These are phyloP conservation scores for Holcopasites calliopsidis DNA, from an alignment of 1,140 invertebrate species.

Conservation along the genomic window DNA sequence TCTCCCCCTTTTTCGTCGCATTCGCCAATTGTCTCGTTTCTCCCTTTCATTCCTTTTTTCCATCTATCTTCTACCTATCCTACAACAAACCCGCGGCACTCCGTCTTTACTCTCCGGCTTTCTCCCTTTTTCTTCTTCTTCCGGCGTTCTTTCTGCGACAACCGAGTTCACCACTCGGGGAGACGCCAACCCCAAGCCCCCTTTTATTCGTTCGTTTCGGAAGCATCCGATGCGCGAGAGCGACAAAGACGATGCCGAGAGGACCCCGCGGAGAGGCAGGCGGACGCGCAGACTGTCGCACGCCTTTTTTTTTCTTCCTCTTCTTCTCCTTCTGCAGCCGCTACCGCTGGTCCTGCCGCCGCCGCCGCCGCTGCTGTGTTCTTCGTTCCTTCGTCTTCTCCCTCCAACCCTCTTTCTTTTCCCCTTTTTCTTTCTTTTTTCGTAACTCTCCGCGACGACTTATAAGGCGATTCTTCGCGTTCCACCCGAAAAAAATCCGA, in stretches of 20 bases:
- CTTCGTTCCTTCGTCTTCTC: slow-evolving; percentile 9
- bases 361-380: slow-evolving; percentile 39
- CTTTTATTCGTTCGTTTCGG: slow-evolving; percentile 59
- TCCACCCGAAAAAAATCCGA: slow-evolving; percentile 71
- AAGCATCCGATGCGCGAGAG: slow-evolving; percentile 47
- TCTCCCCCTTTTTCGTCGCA: slow-evolving; percentile 2
- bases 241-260: slow-evolving; percentile 43
- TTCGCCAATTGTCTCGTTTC: slow-evolving; percentile 44
- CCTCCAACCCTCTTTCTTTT: slow-evolving; percentile 25
- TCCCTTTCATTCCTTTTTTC: slow-evolving; percentile 17
- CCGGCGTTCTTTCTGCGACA: slow-evolving; percentile 45
- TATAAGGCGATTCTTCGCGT: slow-evolving; percentile 77
- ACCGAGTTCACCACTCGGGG: slow-evolving; percentile 26
- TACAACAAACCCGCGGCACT: too few species aligned
- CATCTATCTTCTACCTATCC: background rate
- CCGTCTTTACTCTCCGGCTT: slow-evolving; percentile 2
- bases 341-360: slow-evolving; percentile 38
- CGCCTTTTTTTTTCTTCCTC: slow-evolving; percentile 62
- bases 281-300: slow-evolving; percentile 64
- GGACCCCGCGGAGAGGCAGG: slow-evolving; percentile 36
- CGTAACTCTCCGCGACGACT: slow-evolving; percentile 64
- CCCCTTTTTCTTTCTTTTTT: slow-evolving; percentile 59
- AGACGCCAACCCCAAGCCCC: slow-evolving; percentile 20
- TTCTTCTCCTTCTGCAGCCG: slow-evolving; percentile 54
- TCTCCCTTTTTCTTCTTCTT: slow-evolving; percentile 38